phyloP scores from a whole-genome alignment of 2,113 vertebrate species.

The Clinocottus analis region DNA sequence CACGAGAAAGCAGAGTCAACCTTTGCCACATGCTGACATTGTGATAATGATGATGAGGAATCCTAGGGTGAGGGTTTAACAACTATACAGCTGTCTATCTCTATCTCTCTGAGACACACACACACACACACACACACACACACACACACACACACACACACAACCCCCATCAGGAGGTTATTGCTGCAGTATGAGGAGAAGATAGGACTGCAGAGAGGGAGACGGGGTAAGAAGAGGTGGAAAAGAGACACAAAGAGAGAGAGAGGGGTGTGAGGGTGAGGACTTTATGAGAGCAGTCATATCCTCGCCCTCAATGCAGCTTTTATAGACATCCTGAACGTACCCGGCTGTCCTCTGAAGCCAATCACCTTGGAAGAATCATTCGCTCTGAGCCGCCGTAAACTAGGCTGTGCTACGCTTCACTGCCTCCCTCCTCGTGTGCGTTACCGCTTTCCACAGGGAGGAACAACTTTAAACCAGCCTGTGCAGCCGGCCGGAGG shows the following conservation, averaged over 20 bases:
- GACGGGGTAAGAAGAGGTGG: slow-evolving; percentile 4
- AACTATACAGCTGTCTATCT: slow-evolving; percentile 16
- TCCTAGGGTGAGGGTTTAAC: not conserved
- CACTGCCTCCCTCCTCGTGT: slow-evolving; percentile 47
- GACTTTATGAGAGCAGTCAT: slow-evolving; percentile 66
- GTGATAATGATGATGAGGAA: slow-evolving; percentile 16
- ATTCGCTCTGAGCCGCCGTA: slow-evolving; percentile 56
- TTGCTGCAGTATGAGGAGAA: slow-evolving; percentile 59
- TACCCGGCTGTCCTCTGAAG: slow-evolving; percentile 52
- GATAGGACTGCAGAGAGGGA: slow-evolving; percentile 45
- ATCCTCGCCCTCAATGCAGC: slow-evolving; percentile 66
- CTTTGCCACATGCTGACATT: not conserved
- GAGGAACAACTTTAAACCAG: slow-evolving; percentile 27
- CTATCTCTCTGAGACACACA: not conserved
- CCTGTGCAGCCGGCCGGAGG: slow-evolving; percentile 6
- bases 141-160: slow-evolving; percentile 6
- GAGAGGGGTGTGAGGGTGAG: slow-evolving; percentile 28
- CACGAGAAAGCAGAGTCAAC: not conserved
- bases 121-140: not conserved
- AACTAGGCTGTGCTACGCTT: slow-evolving; percentile 63
- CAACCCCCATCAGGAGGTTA: slow-evolving; percentile 11
- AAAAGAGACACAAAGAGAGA: slow-evolving; percentile 13
- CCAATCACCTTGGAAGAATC: slow-evolving; percentile 68
- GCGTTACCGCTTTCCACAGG: slow-evolving; percentile 34
- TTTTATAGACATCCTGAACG: slow-evolving; percentile 52